Evolutionary conservation across 64 coral and sea anemone species (phyloP), one percentile per base, ranked within the genome.

Genomic region (Cladopsammia gracilis): DNA sequence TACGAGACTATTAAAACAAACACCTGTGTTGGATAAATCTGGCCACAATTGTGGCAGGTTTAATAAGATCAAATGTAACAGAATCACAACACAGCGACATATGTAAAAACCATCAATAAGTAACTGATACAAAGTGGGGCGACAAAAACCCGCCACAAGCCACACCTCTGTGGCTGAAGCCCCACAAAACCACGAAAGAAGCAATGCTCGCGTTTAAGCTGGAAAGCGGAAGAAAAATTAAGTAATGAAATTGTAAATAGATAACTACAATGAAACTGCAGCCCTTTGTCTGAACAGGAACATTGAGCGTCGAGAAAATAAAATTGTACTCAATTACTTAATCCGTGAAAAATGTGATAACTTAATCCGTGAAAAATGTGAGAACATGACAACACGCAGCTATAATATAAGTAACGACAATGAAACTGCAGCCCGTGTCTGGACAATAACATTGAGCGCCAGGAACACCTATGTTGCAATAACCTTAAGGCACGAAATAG

Each of bases 61-160:
- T 65, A 65, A 65, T 65, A 65, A 65, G 14, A 65, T 65, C 62
- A 65, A 65, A 65, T 65, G 62, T 65, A 65, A 65, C 62, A 65
- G 62, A 65, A 65, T 65, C 62, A 16, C 20, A 65, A 65, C 62
- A 65, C 62, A 65, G 62, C 16, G 62, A 65, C 20, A 65, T n/a
- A n/a, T 65, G 16, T 19, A 65, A 65, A 65, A 65, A 5, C 20
- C 20, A 65, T 65, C 20, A 13, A 65, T 16, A 65, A 65, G 62
- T 65, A 65, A 65, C 62, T 65, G 62, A 65, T 65, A 65, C 34
- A 65, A 65, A 65, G 62, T 65, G 62, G 62, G 16, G 62, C 20
- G 14, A 65, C 62, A 65, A 65, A 65, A 65, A 65, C 5, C 62
- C 62, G 62, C 16, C 62, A 65, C 11, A 65, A 34, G 61, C 61